Evolutionary conservation across 1,140 invertebrate genomes (phyloP), one percentile per base, ranked within the genome.

Genomic region (Orchesella cincta): DNA sequence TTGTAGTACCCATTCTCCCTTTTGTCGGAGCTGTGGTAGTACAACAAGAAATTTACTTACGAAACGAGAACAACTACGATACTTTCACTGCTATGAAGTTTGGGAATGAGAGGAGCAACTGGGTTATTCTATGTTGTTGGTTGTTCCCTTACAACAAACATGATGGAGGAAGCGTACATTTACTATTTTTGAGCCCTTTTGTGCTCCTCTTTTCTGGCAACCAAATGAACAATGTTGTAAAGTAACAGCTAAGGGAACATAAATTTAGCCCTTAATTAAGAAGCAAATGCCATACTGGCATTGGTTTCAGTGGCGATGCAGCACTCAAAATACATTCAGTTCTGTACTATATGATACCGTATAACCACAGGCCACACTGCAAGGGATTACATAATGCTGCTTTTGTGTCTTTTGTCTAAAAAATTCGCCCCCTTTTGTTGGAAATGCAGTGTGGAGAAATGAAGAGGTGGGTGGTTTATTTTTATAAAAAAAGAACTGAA

Each of bases 251-350:
- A 57, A 26, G 52, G 52, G 52, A 3, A 57, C 52, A 57, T 57
- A 57, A 57, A 57, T 57, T 57, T 57, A 26, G 14, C 52, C 23
- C 14, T 57, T 57, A 57, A 57, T 57, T 57, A 57, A 57, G 52
- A 57, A 23, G 8, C 12, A 57, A 57, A 57, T n/a, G 39, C 39
- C 8, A 57, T 8, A 57, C 5, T 46, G 39, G 5, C 39, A 8
- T 46, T 46, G 39, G 39, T 46, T 46, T 46, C 18, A 46, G 5
- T 8, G 39, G 5, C 5, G 39, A 8, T 46, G 39, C 18, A 46
- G 5, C 18, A 18, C 39, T 5, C 39, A 46, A 8, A 46, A 8
- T 46, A 8, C 18, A 46, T n/a, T n/a, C n/a, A n/a, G n/a, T n/a
- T n/a, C n/a, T n/a, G n/a, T n/a, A n/a, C n/a, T n/a, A n/a, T n/a